Percentiles rank a stretch among this genome's conserved stretches.
Conservation (phyloP, 2,888 invertebrate genomes). For the Volucella inflata region DNA sequence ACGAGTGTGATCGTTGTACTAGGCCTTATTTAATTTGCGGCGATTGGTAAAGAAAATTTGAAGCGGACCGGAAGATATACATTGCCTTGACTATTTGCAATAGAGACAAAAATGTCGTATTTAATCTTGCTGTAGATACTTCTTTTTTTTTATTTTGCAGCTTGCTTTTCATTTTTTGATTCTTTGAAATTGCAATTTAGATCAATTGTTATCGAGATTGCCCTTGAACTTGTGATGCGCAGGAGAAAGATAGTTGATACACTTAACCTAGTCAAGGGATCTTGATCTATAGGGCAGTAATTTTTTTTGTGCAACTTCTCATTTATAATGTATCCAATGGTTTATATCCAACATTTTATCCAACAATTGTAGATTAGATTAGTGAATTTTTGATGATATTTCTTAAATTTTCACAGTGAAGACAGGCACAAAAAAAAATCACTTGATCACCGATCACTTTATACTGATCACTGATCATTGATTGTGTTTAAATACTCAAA, state of each 20-base stretch:
- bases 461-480: conserved; percentile 7
- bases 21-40: conserved; percentile 56
- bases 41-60: conserved; percentile 68
- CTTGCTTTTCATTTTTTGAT: conserved; percentile 7
- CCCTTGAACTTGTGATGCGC: conserved; percentile 64
- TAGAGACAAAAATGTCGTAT: conserved; percentile 25
- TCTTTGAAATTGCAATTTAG: conserved; percentile 59
- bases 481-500: not conserved
- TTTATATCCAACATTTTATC: conserved; percentile 15
- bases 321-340: not conserved
- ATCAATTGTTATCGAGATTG: conserved; percentile 65
- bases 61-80: conserved; percentile 67
- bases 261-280: conserved; percentile 5
- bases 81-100: conserved; percentile 43
- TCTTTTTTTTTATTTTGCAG: not conserved
- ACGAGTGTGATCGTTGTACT: conserved; percentile 11
- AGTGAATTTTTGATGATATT: not conserved
- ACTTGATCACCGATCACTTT: conserved; percentile 38
- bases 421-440: conserved; percentile 50
- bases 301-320: not conserved
- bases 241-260: not conserved
- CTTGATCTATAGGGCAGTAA: not conserved
- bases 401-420: conserved; percentile 37
- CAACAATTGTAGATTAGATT: not conserved
- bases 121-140: not conserved